phyloP scores from a whole-genome alignment of 2,797 vertebrate genomes.

The Anguilla marmorata region DNA sequence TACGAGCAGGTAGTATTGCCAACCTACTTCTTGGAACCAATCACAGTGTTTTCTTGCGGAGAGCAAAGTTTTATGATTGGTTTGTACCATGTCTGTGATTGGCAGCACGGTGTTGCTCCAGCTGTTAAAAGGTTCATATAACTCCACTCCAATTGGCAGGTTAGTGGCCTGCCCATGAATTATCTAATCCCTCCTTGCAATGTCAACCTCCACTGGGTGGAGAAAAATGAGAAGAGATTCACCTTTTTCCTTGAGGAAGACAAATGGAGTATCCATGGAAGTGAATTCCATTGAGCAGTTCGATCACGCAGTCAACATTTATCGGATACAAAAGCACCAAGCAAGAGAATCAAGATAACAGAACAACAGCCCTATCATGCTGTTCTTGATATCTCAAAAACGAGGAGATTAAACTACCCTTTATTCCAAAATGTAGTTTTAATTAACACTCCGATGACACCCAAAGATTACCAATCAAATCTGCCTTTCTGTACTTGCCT shows the following conservation, averaged over 20 bases:
- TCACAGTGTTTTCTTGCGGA: background rate
- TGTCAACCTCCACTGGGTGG: background rate
- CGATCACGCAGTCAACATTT: background rate
- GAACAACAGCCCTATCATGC: background rate
- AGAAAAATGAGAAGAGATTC: background rate
- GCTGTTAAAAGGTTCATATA: background rate
- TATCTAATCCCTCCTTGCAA: background rate
- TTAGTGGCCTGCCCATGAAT: background rate
- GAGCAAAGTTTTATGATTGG: background rate
- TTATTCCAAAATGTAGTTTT: background rate
- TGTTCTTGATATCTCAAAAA: background rate
- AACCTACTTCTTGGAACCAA: background rate
- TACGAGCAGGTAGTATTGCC: background rate
- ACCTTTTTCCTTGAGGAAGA: background rate
- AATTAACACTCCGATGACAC: constrained; percentile 16
- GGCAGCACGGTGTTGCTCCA: background rate
- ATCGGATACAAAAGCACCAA: background rate
- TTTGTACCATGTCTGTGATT: background rate
- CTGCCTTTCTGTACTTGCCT: background rate
- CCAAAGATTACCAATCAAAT: constrained; percentile 19
- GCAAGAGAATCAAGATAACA: background rate
- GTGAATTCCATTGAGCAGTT: background rate
- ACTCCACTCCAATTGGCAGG: background rate
- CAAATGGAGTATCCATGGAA: background rate
- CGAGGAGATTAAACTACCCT: background rate